phyloP scores from a whole-genome alignment of 2,113 vertebrate genomes.

The Istiophorus platypterus region DNA sequence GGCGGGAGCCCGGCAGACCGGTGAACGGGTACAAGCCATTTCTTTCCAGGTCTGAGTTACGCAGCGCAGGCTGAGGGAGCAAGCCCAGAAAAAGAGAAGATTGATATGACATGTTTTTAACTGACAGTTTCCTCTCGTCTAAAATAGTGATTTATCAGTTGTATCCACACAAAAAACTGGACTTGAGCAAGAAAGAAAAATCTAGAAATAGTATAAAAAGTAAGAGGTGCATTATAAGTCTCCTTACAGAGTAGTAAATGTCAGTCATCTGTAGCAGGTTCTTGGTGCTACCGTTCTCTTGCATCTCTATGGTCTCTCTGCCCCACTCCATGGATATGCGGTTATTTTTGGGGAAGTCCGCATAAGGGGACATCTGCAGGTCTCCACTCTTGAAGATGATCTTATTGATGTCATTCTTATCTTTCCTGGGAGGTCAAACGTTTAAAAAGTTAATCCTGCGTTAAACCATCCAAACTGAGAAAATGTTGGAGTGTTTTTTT shows the following conservation, averaged over 20 bases:
- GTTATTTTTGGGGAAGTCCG: conserved; percentile 94
- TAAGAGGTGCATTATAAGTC: background rate
- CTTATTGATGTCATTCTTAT: conserved; percentile 98
- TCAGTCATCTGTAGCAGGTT: conserved; percentile 98
- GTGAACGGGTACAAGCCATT: conserved; percentile 95
- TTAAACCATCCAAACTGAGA: background rate
- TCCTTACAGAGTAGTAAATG: conserved; percentile 94
- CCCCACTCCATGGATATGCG: conserved; percentile 95
- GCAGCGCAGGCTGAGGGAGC: conserved; percentile 85
- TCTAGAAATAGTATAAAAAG: background rate
- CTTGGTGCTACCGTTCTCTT: conserved; percentile 99
- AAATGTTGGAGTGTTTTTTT: background rate
- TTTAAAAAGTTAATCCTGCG: background rate
- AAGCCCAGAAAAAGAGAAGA: conserved; percentile 19
- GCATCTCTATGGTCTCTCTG: conserved; percentile 97
- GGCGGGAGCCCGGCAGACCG: conserved; percentile 94
- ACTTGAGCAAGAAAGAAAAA: background rate
- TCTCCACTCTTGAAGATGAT: conserved; percentile 98
- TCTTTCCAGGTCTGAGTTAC: conserved; percentile 94
- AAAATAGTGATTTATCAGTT: background rate
- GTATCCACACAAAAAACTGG: background rate
- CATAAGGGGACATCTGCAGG: conserved; percentile 96
- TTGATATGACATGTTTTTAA: background rate
- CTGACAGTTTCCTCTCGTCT: background rate
- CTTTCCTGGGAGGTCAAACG: conserved; percentile 86